Base-by-base conservation (phyloP, 2,888 invertebrate genomes). In the Euspilapteryx auroguttella region DNA sequence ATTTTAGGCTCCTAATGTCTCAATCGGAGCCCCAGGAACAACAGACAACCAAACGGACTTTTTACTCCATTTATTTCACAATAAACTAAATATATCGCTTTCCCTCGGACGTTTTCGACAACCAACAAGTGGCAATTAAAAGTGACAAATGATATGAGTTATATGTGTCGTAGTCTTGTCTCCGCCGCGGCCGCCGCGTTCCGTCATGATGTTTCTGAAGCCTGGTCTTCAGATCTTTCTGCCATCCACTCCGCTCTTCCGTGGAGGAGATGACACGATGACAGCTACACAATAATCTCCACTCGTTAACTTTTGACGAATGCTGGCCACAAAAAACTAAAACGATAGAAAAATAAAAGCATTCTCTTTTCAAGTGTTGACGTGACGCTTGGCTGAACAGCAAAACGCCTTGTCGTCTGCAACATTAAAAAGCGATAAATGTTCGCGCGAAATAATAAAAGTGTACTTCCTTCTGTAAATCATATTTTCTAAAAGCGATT, bases 11-110 rank as follows among this genome's bases (percentile, higher is more conserved):
- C n/a, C n/a, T n/a, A n/a, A n/a, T n/a, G n/a, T n/a, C n/a, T n/a
- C n/a, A n/a, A n/a, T n/a, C n/a, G n/a, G n/a, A n/a, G n/a, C n/a
- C n/a, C n/a, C n/a, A n/a, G n/a, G 31, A 37, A 36, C 37, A 32
- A 25, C 24, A 32, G 29, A 15, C 30, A 21, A 12, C 10, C 32
- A 15, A 25, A 25, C 35, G 34, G 34, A 34, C 38, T 34, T 40
- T 40, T 41, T 35, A 35, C 38, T 40, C 37, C 52, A 45, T 59
- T 59, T 56, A 58, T 68, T 64, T 62, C 62, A 61, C 62, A 59
- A 68, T 71, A 66, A 68, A 66, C 54, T 64, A 56, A 65, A 68
- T 66, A 69, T 71, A 69, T 51, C 43, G 52, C 49, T 50, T 52
- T 51, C 44, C 51, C 49, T 49, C 49, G 49, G 62, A 49, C 52